Evolutionary conservation across 1,140 invertebrate species (phyloP).

Genomic region (Drosophila erecta): DNA sequence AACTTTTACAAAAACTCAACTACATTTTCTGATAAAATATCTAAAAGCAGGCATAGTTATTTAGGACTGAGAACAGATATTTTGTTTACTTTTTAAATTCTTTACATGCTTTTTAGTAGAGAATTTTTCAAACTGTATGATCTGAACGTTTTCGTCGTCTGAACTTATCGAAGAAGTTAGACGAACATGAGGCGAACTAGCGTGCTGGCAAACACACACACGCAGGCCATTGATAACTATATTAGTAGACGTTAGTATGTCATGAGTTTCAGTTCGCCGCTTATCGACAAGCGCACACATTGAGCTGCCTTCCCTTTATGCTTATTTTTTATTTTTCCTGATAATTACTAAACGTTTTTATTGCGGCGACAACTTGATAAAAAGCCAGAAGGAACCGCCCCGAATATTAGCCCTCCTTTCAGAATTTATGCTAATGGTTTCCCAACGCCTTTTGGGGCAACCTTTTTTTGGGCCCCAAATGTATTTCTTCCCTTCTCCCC

Average conservation of each 20-base stretch:
- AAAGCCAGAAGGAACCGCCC: constrained; percentile 21
- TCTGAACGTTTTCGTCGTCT: constrained; percentile 65
- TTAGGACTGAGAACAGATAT: no score
- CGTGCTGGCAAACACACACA: constrained; percentile 39
- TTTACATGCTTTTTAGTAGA: background rate
- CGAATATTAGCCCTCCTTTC: background rate
- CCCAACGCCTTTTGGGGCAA: constrained; percentile 3
- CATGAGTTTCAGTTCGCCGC: constrained; percentile 12
- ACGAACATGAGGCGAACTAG: constrained; percentile 68
- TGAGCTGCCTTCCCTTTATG: constrained; percentile 34
- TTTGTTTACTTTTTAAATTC: background rate
- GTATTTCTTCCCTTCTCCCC: constrained; percentile 37
- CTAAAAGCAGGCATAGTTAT: no score
- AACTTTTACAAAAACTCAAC: background rate
- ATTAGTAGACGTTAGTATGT: constrained; percentile 46
- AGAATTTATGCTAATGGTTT: constrained; percentile 71
- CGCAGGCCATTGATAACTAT: constrained; percentile 64
- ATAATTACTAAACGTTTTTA: constrained; percentile 80
- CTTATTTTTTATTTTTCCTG: constrained; percentile 33
- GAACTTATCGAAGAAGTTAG: constrained; percentile 77
- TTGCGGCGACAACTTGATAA: constrained; percentile 74
- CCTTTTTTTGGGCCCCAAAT: constrained; percentile 19
- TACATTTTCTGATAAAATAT: no score
- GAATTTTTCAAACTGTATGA: background rate
- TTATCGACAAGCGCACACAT: constrained; percentile 64